These are phyloP conservation scores for Crotalus horridus DNA, from an alignment of 2,113 vertebrate genomes.

Conservation along the genomic window DNA sequence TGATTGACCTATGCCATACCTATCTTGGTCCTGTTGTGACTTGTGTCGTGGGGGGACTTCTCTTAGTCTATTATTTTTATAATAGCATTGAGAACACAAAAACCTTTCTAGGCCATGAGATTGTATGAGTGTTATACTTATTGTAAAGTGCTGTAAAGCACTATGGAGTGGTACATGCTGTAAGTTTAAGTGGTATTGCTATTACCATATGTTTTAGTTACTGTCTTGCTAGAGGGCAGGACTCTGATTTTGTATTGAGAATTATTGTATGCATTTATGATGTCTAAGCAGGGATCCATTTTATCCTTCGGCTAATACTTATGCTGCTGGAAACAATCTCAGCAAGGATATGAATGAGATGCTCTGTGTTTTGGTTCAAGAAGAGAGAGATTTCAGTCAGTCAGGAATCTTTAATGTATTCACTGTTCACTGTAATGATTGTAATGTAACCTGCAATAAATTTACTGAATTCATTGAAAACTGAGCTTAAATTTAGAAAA, in stretches of 20 bases:
- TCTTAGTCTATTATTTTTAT: not conserved
- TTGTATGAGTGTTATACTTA: not conserved
- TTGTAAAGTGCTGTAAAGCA: too few species aligned
- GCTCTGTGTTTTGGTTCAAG: not conserved
- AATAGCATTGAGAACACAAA: not conserved
- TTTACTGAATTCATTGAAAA: not conserved
- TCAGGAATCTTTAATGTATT: not conserved
- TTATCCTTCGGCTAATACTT: not conserved
- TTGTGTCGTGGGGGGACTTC: not conserved
- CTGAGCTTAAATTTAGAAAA: not conserved
- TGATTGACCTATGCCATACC: not conserved
- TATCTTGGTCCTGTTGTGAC: not conserved
- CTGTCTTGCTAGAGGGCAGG: not conserved
- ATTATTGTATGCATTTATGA: not conserved
- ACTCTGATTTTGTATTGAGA: not conserved
- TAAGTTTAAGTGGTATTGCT: too few species aligned
- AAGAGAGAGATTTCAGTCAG: not conserved
- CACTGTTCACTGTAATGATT: not conserved
- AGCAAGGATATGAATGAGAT: not conserved
- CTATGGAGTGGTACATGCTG: too few species aligned
- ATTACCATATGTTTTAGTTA: not conserved
- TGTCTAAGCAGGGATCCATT: not conserved
- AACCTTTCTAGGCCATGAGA: not conserved
- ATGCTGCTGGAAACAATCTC: not conserved
- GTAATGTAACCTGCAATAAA: not conserved